Percentiles rank a stretch among this genome's conserved stretches.
phyloP scores from a whole-genome alignment of 2,888 invertebrate species.

The Marronus borbonicus region DNA sequence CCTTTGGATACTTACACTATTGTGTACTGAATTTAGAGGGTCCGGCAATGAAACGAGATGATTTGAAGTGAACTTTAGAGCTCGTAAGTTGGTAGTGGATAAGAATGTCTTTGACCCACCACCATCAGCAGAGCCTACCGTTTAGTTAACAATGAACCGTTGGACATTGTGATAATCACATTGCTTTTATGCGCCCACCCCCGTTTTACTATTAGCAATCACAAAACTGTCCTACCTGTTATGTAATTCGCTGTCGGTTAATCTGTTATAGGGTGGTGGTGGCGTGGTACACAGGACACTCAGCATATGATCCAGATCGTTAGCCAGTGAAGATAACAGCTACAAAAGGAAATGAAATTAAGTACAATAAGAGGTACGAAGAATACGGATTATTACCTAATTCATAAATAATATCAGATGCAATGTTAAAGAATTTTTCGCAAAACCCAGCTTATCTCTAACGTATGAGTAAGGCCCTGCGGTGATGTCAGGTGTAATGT shows the following conservation, averaged over 20 bases:
- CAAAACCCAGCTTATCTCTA: not conserved
- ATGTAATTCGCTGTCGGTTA: constrained; percentile 64
- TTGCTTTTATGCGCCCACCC: no score
- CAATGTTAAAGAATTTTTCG: constrained; percentile 57
- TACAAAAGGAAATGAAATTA: constrained; percentile 70
- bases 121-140: no score
- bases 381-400: no score
- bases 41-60: no score
- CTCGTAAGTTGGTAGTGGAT: not conserved
- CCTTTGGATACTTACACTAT: no score
- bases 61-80: no score
- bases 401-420: not conserved
- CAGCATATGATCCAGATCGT: constrained; percentile 89
- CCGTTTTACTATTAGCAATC: no score
- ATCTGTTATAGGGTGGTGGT: constrained; percentile 66
- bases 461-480: not conserved
- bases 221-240: constrained; percentile 58
- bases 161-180: no score
- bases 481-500: no score
- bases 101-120: no score
- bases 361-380: not conserved
- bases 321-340: constrained; percentile 86
- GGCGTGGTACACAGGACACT: constrained; percentile 85
- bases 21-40: no score
- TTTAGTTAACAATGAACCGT: no score